Evolutionary conservation across 2,888 invertebrate genomes (phyloP).

Genomic region (Scrobipalpa costella): DNA sequence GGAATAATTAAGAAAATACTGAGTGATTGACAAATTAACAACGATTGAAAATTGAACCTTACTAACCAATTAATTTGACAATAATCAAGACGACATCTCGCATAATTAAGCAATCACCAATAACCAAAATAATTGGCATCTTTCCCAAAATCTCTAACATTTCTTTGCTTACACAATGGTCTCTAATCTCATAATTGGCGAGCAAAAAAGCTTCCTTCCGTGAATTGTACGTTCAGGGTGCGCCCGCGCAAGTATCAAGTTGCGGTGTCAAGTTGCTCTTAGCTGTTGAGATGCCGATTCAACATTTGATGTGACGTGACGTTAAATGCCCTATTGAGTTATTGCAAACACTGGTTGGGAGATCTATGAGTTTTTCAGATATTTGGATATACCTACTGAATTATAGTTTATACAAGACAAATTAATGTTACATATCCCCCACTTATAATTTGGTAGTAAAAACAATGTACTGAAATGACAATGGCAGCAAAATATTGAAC

Average conservation of each 20-base stretch:
- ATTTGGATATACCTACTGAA: background rate
- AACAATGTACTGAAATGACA: too few species aligned
- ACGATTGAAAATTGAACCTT: background rate
- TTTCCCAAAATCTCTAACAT: background rate
- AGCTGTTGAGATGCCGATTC: slow-evolving; percentile 6
- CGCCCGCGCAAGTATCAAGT: slow-evolving; percentile 63
- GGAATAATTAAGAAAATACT: background rate
- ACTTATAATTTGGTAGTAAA: too few species aligned
- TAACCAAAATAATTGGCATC: background rate
- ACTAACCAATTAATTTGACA: background rate
- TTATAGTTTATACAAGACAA: too few species aligned
- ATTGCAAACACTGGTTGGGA: slow-evolving; percentile 33
- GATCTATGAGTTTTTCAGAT: background rate
- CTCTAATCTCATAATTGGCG: slow-evolving; percentile 20
- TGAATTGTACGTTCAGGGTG: slow-evolving; percentile 48
- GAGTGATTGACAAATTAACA: too few species aligned
- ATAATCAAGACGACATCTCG: slow-evolving; percentile 1
- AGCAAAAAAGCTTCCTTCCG: slow-evolving; percentile 67
- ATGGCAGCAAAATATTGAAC: too few species aligned
- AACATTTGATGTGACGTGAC: slow-evolving; percentile 40
- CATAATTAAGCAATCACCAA: slow-evolving; percentile 12
- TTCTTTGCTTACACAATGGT: background rate
- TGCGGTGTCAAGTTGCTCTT: slow-evolving; percentile 61
- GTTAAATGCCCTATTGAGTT: slow-evolving; percentile 37
- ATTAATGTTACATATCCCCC: too few species aligned